These are phyloP conservation scores for Heliconius congener DNA, from an alignment of 1,140 invertebrate species.

Conservation along the genomic window DNA sequence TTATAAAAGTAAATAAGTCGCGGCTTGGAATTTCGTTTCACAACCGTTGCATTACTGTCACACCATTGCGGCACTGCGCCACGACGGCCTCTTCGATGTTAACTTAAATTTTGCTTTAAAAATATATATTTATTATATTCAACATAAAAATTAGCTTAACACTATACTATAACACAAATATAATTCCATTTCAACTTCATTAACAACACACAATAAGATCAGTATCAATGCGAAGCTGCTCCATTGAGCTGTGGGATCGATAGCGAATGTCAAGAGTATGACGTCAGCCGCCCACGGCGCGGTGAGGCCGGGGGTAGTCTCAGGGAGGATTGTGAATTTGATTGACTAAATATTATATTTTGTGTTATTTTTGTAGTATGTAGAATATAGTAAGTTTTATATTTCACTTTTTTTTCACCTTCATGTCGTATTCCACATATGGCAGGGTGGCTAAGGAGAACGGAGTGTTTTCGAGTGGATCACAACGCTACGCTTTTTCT, in stretches of 20 bases:
- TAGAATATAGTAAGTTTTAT: neutral
- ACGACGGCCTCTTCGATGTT: no score
- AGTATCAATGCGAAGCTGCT: neutral
- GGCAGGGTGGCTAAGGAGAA: no score
- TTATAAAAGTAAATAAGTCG: no score
- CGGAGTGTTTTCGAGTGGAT: no score
- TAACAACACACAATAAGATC: slow-evolving; percentile 8
- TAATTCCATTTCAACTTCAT: neutral
- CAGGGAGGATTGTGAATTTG: neutral
- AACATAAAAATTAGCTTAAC: no score
- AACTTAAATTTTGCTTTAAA: no score
- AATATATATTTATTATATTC: no score
- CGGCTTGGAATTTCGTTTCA: no score
- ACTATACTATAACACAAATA: neutral
- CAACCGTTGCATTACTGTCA: no score
- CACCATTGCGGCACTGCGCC: no score
- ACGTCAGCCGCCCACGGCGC: slow-evolving; percentile 65
- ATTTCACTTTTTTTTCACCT: neutral
- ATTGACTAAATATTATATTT: neutral
- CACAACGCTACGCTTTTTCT: no score
- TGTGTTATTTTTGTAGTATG: neutral
- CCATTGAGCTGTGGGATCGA: slow-evolving; percentile 45
- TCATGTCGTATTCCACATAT: no score
- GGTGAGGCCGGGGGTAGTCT: neutral
- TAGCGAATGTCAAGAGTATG: slow-evolving; percentile 65